Base-by-base conservation (phyloP, 2,113 vertebrate species). In the Nycticryphes semicollaris region DNA sequence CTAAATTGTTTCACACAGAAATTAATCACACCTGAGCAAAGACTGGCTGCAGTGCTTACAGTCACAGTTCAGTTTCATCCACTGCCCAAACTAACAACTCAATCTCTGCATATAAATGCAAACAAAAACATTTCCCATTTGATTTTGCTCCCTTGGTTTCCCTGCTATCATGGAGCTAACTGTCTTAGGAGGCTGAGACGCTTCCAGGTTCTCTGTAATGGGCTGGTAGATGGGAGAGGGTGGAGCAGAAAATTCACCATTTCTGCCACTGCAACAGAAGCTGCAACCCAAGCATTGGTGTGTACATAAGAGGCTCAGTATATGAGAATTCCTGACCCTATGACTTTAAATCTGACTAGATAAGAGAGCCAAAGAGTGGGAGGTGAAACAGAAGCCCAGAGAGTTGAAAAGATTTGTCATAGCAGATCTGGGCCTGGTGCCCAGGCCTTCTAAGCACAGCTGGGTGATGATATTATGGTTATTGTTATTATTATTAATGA, bases 311-410 rank as follows among this genome's bases (percentile, higher is more conserved):
- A 75, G 35, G 8, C 57, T 89, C 74, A 9, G 9, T 75, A 56
- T 72, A 60, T 75, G 48, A 89, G 60, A 94, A 81, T 64, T 94
- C 69, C 87, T 87, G 78, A 95, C 77, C 74, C 87, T 95, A n/a
- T 41, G 77, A 91, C 91, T 97, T 96, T 95, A 96, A 97, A 94
- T 96, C 74, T 91, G 56, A 85, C 62, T 89, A 94, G 94, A 97
- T 97, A 96, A 96, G 91, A 91, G 77, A 94, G 96, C 87, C 95
- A 97, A 96, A 85, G 95, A 89, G 89, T 95, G 91, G 94, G 94
- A 96, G 93, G 91, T 96, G 87, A 96, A 97, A 97, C 89, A 97
- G 95, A 96, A 96, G 95, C 91, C 81, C 93, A 87, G 74, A 91
- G 77, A 94, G 66, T 73, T 96, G 84, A 95, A 94, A 95, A 94